phyloP scores from a whole-genome alignment of 2,797 vertebrate genomes.

The Phrynocephalus vlangalii region DNA sequence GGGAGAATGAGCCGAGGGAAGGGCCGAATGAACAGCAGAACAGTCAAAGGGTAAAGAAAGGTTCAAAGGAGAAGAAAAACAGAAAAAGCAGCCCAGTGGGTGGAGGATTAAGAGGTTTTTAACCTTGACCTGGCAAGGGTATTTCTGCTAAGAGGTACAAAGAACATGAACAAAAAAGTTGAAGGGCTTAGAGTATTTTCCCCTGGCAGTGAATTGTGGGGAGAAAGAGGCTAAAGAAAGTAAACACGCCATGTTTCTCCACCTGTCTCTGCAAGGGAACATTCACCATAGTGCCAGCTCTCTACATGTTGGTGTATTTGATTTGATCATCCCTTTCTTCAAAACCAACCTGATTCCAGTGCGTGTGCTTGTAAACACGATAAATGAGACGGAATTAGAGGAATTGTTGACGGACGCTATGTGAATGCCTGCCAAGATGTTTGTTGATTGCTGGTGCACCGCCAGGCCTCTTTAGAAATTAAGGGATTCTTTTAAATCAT shows the following conservation, averaged over 20 bases:
- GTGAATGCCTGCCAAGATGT: constrained; percentile 55
- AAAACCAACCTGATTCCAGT: constrained; percentile 54
- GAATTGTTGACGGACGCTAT: constrained; percentile 29
- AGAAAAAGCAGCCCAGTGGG: background rate
- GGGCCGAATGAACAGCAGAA: no score
- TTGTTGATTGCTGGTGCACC: constrained; percentile 48
- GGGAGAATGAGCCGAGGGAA: no score
- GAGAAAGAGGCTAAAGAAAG: background rate
- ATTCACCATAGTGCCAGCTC: background rate
- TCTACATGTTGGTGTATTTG: constrained; percentile 20
- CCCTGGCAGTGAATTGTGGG: background rate
- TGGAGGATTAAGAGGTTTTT: background rate
- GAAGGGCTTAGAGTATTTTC: background rate
- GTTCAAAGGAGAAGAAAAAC: background rate
- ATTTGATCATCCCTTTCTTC: constrained; percentile 6
- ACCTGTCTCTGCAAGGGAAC: background rate
- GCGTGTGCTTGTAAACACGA: constrained; percentile 45
- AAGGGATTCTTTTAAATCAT: constrained; percentile 67
- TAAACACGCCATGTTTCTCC: background rate
- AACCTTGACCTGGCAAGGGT: background rate
- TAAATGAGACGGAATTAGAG: constrained; percentile 63
- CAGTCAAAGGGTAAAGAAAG: no score
- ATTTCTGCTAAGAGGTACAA: background rate
- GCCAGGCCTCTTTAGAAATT: constrained; percentile 41
- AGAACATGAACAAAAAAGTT: background rate